Evolutionary conservation across 2,797 vertebrate genomes (phyloP).

Genomic region (Dendrocincla fuliginosa): DNA sequence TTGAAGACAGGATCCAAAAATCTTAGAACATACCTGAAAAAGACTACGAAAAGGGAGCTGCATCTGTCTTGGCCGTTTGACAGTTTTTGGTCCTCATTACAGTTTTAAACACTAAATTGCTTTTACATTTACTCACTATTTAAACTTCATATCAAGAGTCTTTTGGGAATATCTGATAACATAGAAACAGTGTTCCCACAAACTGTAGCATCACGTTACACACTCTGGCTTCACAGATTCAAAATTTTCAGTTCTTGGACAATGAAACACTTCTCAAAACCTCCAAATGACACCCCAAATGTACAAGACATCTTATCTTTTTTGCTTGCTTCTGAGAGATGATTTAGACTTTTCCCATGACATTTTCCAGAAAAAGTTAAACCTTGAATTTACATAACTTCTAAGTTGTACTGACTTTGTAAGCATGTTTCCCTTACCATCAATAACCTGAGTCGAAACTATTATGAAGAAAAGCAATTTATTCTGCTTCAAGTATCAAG

Average conservation of each 20-base stretch:
- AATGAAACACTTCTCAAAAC: background rate
- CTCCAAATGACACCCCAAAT: background rate
- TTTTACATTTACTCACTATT: background rate
- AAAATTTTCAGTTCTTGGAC: background rate
- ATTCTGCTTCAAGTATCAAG: background rate
- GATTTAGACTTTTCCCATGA: background rate
- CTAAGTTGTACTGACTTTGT: background rate
- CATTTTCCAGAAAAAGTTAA: background rate
- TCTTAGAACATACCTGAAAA: background rate
- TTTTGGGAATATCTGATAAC: background rate
- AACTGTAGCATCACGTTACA: background rate
- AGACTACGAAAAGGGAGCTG: background rate
- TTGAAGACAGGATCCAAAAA: background rate
- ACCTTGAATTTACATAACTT: background rate
- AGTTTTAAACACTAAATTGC: background rate
- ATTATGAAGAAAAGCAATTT: background rate
- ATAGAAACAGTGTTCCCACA: background rate
- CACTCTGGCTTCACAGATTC: background rate
- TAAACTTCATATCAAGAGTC: background rate
- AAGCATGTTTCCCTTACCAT: background rate
- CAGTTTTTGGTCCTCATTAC: background rate
- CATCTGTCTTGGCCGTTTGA: background rate
- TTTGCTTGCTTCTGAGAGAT: background rate
- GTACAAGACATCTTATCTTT: background rate
- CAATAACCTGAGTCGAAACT: background rate